phyloP scores from a whole-genome alignment of 1,140 invertebrate species.

The Zaprionus capensis region DNA sequence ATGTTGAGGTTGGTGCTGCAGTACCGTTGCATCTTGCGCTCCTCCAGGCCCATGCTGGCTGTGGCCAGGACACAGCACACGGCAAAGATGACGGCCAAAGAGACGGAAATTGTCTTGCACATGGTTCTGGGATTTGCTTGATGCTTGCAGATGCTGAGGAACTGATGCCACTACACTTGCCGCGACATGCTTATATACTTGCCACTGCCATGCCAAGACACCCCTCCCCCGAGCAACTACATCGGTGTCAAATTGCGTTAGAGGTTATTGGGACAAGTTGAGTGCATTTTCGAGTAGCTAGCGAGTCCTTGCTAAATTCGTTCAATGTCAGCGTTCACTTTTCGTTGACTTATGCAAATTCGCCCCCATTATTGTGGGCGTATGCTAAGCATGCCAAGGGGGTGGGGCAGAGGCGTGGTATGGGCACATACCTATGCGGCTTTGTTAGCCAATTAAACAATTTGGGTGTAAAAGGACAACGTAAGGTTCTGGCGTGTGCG shows the following conservation, averaged over 20 bases:
- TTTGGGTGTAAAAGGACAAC: conserved; percentile 68
- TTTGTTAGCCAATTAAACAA: conserved; percentile 79
- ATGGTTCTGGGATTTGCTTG: conserved; percentile 41
- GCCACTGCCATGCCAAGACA: not conserved
- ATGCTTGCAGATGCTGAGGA: conserved; percentile 26
- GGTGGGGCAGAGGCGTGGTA: not conserved
- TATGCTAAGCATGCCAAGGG: not conserved
- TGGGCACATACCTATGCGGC: conserved; percentile 25
- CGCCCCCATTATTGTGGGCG: conserved; percentile 15
- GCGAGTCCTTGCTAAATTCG: conserved; percentile 62
- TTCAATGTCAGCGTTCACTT: conserved; percentile 73
- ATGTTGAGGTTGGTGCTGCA: conserved; percentile 61
- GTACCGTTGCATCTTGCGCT: not conserved
- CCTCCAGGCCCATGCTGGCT: conserved; percentile 1
- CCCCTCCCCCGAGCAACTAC: conserved; percentile 10
- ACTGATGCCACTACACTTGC: conserved; percentile 54
- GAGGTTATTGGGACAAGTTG: conserved; percentile 56
- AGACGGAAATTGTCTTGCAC: conserved; percentile 49
- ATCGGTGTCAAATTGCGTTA: conserved; percentile 69
- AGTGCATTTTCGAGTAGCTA: conserved; percentile 66
- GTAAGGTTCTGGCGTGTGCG: conserved; percentile 44
- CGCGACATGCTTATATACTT: conserved; percentile 64
- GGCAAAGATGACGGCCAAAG: conserved; percentile 39
- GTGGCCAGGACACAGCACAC: conserved; percentile 34
- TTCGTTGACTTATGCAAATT: conserved; percentile 78